Conservation (phyloP, 2,113 vertebrate genomes). For the Henicopernis longicauda region DNA sequence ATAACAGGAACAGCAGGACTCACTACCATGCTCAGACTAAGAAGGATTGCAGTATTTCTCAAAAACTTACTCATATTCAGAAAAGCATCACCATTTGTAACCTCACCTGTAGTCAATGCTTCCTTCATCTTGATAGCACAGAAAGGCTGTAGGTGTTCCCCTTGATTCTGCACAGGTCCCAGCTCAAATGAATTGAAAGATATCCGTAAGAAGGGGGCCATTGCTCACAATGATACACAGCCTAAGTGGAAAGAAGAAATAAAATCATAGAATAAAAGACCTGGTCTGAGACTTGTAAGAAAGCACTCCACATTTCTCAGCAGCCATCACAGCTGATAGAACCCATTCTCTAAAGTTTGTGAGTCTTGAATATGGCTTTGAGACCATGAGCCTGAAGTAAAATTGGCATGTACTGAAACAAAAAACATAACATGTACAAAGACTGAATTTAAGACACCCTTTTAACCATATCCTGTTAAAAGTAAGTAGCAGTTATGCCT, state of each 20-base stretch:
- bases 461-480: not conserved
- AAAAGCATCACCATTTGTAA: not conserved
- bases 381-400: not conserved
- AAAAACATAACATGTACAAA: not conserved
- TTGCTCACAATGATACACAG: constrained; percentile 47
- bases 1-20: not conserved
- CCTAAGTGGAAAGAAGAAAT: not conserved
- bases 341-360: not conserved
- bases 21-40: not conserved
- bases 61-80: not conserved
- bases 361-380: not conserved
- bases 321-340: not conserved
- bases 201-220: constrained; percentile 95
- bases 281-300: not conserved
- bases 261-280: not conserved
- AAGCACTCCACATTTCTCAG: not conserved
- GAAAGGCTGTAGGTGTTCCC: constrained; percentile 78
- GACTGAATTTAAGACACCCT: not conserved
- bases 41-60: not conserved
- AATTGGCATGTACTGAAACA: not conserved
- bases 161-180: constrained; percentile 74
- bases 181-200: constrained; percentile 91
- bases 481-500: not conserved
- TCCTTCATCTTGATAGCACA: constrained; percentile 98
- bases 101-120: constrained; percentile 87